Conservation (phyloP, 2,888 invertebrate species). For the Raillietiella orientalis region DNA sequence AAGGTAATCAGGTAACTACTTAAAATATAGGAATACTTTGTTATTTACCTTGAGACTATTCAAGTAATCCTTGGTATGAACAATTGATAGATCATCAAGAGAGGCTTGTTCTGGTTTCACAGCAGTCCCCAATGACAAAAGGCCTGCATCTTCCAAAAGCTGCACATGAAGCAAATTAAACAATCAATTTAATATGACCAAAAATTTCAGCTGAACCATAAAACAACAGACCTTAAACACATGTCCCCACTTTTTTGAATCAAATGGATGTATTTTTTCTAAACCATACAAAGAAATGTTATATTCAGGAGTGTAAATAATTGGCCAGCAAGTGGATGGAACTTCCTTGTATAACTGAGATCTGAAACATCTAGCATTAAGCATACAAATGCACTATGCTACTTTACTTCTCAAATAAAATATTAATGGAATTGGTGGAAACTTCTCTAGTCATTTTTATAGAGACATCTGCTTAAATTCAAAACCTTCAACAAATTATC, state of each 20-base stretch:
- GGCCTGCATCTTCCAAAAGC: slow-evolving; percentile 23
- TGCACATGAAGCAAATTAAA: slow-evolving; percentile 12
- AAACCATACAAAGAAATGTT: slow-evolving; percentile 46
- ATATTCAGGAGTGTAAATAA: slow-evolving; percentile 41
- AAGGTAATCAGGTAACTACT: slow-evolving; percentile 10
- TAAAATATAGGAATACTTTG: slow-evolving; percentile 5
- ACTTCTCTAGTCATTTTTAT: no score
- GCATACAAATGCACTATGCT: no score
- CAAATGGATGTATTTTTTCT: slow-evolving; percentile 58
- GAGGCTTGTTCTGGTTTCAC: slow-evolving; percentile 35
- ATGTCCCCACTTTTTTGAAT: slow-evolving; percentile 53
- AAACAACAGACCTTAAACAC: slow-evolving; percentile 23
- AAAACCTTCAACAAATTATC: no score
- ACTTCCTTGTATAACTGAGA: no score
- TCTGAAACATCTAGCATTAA: no score
- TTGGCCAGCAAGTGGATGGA: slow-evolving; percentile 35
- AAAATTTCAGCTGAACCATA: no score
- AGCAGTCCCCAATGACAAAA: slow-evolving; percentile 24
- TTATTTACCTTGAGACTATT: slow-evolving; percentile 24
- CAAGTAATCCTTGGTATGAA: slow-evolving; percentile 39
- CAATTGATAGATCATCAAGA: slow-evolving; percentile 31
- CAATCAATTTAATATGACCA: slow-evolving; percentile 4
- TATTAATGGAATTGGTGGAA: no score
- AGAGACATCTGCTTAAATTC: no score
- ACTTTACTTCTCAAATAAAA: no score